phyloP scores from a whole-genome alignment of 2,797 vertebrate species.

The Mormyrops attenuatus region DNA sequence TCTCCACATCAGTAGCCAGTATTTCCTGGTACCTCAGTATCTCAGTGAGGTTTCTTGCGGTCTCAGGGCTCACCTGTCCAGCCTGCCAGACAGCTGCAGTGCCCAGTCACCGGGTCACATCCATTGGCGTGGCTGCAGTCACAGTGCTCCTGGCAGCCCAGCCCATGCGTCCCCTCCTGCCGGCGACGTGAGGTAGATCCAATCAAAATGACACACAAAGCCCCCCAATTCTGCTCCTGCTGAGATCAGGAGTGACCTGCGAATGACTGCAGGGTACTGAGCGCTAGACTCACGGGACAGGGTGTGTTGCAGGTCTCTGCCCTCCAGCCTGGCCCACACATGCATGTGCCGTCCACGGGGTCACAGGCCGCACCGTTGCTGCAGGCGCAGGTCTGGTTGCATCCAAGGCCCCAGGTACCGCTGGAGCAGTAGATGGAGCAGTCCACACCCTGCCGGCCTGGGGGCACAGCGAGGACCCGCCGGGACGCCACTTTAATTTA shows the following conservation, averaged over 20 bases:
- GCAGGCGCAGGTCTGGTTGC: slow-evolving; percentile 82
- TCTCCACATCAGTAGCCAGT: neutral
- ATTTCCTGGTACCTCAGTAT: neutral
- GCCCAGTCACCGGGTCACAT: slow-evolving; percentile 83
- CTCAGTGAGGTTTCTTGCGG: neutral
- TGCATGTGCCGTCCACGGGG: slow-evolving; percentile 76
- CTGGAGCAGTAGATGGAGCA: slow-evolving; percentile 85
- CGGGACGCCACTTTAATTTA: neutral
- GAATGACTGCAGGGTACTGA: neutral
- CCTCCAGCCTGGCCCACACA: slow-evolving; percentile 86
- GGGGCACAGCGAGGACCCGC: neutral
- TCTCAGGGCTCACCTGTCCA: slow-evolving; percentile 82
- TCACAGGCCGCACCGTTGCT: slow-evolving; percentile 82
- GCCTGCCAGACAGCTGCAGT: slow-evolving; percentile 88
- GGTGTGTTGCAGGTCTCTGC: slow-evolving; percentile 77
- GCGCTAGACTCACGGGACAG: slow-evolving; percentile 73
- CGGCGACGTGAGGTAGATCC: slow-evolving; percentile 12
- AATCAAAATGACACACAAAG: neutral
- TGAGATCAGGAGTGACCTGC: neutral
- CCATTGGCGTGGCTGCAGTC: slow-evolving; percentile 89
- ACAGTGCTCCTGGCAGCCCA: slow-evolving; percentile 84
- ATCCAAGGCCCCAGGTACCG: slow-evolving; percentile 83
- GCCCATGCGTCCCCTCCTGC: slow-evolving; percentile 86
- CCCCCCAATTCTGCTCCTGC: neutral
- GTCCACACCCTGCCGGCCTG: slow-evolving; percentile 92